A percentile compares a stretch with the other conserved stretches of the same genome.
These are phyloP conservation scores for Zaprionus camerounensis DNA, from an alignment of 1,140 invertebrate species.

Conservation along the genomic window DNA sequence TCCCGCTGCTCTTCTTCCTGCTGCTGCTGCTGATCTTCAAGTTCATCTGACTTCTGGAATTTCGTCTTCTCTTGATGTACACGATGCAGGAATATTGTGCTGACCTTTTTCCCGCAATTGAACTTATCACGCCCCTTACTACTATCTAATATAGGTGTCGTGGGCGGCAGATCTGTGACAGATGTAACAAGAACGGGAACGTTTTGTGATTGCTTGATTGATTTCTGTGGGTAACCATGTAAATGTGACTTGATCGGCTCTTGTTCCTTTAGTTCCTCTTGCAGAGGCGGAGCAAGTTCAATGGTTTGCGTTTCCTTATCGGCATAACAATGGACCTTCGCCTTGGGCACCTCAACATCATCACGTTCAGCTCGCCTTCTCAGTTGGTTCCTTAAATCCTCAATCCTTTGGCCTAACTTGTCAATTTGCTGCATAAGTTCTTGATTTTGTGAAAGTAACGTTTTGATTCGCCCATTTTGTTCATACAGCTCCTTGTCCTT, in stretches of 20 bases:
- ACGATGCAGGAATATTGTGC: conserved; percentile 65
- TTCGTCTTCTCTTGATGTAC: conserved; percentile 60
- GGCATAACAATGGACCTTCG: conserved; percentile 49
- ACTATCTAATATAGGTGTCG: conserved; percentile 15
- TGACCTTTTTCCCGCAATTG: conserved; percentile 68
- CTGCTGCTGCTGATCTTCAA: conserved; percentile 10
- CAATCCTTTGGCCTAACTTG: conserved; percentile 46
- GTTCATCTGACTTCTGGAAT: conserved; percentile 32
- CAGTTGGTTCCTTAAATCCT: conserved; percentile 57
- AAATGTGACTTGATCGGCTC: not conserved
- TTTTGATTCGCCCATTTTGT: conserved; percentile 41
- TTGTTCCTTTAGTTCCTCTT: conserved; percentile 8
- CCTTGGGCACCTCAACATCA: conserved; percentile 44
- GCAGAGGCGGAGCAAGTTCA: not conserved
- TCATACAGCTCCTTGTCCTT: conserved; percentile 87
- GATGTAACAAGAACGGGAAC: conserved; percentile 38
- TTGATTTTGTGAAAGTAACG: conserved; percentile 53
- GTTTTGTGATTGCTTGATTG: conserved; percentile 1
- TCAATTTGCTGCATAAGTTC: conserved; percentile 53
- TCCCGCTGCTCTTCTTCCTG: conserved; percentile 10
- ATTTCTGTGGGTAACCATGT: no score
- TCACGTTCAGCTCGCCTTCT: conserved; percentile 50
- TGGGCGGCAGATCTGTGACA: conserved; percentile 27
- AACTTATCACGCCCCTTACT: conserved; percentile 55
- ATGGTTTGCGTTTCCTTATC: conserved; percentile 59